Evolutionary conservation across 2,888 invertebrate genomes (phyloP).

Genomic region (Drosophila fungiperda): DNA sequence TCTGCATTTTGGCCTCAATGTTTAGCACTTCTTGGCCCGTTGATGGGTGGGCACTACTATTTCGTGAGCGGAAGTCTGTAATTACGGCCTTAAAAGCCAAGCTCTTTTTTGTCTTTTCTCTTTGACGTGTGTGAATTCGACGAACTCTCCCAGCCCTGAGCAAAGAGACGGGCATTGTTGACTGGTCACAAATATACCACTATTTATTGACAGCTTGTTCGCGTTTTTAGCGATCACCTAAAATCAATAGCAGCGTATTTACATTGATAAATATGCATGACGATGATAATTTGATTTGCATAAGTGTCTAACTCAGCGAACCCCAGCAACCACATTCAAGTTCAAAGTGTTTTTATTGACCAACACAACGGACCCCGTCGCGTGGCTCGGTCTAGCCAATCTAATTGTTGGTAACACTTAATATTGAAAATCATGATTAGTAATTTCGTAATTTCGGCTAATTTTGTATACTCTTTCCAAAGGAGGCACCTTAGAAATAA

Average conservation of each 20-base stretch:
- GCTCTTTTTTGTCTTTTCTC: slow-evolving; percentile 22
- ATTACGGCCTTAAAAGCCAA: slow-evolving; percentile 66
- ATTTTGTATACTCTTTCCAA: not conserved
- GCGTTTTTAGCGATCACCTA: slow-evolving; percentile 48
- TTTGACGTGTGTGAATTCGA: slow-evolving; percentile 9
- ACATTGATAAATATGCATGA: slow-evolving; percentile 52
- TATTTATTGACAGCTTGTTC: slow-evolving; percentile 22
- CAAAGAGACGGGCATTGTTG: slow-evolving; percentile 6
- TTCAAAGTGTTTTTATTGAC: slow-evolving; percentile 62
- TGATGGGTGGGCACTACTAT: slow-evolving; percentile 42
- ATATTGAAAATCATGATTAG: slow-evolving; percentile 1
- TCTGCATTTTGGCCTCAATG: slow-evolving; percentile 12
- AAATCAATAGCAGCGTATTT: slow-evolving; percentile 57
- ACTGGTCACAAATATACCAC: slow-evolving; percentile 50
- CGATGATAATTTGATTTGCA: slow-evolving; percentile 43
- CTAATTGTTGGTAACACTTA: slow-evolving; percentile 15
- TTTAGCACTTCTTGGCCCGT: slow-evolving; percentile 15
- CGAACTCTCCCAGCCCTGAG: slow-evolving; percentile 18
- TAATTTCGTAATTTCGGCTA: not conserved
- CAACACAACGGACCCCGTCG: slow-evolving; percentile 23
- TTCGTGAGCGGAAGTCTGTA: slow-evolving; percentile 68
- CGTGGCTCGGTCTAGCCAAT: slow-evolving; percentile 30
- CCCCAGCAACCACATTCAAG: slow-evolving; percentile 46
- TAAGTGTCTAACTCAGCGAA: slow-evolving; percentile 22
- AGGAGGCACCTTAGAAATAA: not conserved